Evolutionary conservation across 2,113 vertebrate species (phyloP).

Genomic region (Spermophilus dauricus): DNA sequence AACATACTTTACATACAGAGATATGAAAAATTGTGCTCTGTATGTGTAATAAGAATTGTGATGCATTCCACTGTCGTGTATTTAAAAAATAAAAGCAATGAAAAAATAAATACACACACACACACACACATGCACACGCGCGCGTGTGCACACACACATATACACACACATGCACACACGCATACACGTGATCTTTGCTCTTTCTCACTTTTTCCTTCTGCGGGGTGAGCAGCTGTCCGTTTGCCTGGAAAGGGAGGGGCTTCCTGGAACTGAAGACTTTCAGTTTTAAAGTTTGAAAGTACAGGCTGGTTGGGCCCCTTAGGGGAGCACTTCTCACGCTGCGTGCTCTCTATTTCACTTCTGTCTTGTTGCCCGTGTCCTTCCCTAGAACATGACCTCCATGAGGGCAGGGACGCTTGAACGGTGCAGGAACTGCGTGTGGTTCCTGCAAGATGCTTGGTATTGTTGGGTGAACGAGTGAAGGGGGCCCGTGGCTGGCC

Average conservation of each 20-base stretch:
- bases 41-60: no score
- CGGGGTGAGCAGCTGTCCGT: not conserved
- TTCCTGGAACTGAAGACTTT: not conserved
- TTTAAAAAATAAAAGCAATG: no score
- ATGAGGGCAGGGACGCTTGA: not conserved
- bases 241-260: not conserved
- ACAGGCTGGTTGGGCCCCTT: not conserved
- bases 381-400: not conserved
- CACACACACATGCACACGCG: rapidly evolving
- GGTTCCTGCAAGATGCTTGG: not conserved
- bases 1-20: no score
- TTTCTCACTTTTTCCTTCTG: not conserved
- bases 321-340: not conserved
- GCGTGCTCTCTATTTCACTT: not conserved
- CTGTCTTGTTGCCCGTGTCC: not conserved
- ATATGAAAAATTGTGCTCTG: no score
- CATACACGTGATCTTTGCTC: rapidly evolving
- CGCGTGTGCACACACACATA: no score
- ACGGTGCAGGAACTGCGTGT: not conserved
- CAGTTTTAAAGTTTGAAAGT: not conserved
- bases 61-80: no score
- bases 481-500: not conserved
- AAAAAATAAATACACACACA: no score
- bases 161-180: no score
- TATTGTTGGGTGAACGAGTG: no score